Evolutionary conservation across 2,113 vertebrate genomes (phyloP), one percentile per base, ranked within the genome.

Genomic region (Zonotrichia leucophrys): DNA sequence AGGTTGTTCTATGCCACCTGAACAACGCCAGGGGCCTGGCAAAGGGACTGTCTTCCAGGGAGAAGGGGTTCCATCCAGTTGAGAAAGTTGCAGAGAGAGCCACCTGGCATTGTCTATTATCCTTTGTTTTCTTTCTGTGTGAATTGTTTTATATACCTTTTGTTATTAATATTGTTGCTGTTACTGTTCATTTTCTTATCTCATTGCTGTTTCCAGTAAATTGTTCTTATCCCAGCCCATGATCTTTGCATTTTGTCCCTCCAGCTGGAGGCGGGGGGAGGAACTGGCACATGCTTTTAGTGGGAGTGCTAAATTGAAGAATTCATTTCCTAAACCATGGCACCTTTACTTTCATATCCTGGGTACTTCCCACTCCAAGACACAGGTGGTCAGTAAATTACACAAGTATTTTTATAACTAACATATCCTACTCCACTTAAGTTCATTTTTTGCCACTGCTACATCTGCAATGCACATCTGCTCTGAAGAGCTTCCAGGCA

Each of bases 211-310:
- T 77, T 86, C 46, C 63, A 68, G 17, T 27, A 59, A 77, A 77
- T 27, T 33, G 27, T 37, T 68, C 33, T 60, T 25, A 24, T 25
- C 13, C 47, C 35, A 68, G 18, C 8, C 25, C 1, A 0, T 31
- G 11, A 52, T 68, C 63, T 86, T 86, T 33, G 44, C 21, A 21
- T 50, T 77, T 37, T 31, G 37, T 52, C 27, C 46, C 46, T 68
- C 44, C 46, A 60, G 0, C 33, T 46, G 33, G 22, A 68, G 33
- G 3, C 2, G 2, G 11, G 37, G 31, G 77, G 14, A 68, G 27
- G 37, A 31, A 60, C 33, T 0, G 0, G 18, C 9, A 37, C 0
- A 0, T 33, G 53, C 11, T 44, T 68, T 52, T 52, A 46, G 10
- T 33, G 33, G 22, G 15, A 46, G 22, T 28, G 23, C 15, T 52